These are phyloP conservation scores for Paracanthobrama guichenoti DNA, from an alignment of 2,113 vertebrate species.

Conservation along the genomic window DNA sequence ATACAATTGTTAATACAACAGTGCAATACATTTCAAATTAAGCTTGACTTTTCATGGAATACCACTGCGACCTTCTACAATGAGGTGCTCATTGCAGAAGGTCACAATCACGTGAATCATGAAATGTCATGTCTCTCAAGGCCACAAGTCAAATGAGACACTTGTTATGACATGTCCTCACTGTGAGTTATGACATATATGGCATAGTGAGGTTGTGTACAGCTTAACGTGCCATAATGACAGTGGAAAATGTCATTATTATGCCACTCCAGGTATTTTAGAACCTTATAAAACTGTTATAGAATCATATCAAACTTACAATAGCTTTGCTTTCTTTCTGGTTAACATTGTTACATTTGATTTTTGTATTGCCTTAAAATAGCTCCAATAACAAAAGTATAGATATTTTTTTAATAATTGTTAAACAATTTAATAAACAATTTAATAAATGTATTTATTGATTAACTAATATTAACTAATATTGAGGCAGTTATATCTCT, in stretches of 20 bases:
- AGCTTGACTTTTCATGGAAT: constrained; percentile 26
- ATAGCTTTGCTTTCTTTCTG: background rate
- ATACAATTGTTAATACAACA: background rate
- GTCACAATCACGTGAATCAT: constrained; percentile 30
- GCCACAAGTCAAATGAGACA: constrained; percentile 37
- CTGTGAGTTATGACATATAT: constrained; percentile 48
- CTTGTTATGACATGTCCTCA: constrained; percentile 43
- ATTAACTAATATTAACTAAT: no score
- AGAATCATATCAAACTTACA: background rate
- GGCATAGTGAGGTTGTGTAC: constrained; percentile 14
- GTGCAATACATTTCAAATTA: background rate
- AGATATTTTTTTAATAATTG: no score
- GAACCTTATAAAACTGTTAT: background rate
- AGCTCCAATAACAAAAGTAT: no score
- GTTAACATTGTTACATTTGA: background rate
- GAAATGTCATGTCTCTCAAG: constrained; percentile 24
- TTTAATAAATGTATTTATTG: no score
- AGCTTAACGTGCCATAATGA: constrained; percentile 4
- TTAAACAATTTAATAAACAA: no score
- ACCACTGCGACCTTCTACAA: constrained; percentile 19
- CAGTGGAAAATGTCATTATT: constrained; percentile 33
- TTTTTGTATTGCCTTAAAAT: no score
- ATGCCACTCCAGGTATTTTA: background rate
- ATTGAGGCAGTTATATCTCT: background rate
- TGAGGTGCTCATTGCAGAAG: constrained; percentile 4